Base-by-base conservation (phyloP, 2,888 invertebrate genomes). In the Agrenia bidenticulata region DNA sequence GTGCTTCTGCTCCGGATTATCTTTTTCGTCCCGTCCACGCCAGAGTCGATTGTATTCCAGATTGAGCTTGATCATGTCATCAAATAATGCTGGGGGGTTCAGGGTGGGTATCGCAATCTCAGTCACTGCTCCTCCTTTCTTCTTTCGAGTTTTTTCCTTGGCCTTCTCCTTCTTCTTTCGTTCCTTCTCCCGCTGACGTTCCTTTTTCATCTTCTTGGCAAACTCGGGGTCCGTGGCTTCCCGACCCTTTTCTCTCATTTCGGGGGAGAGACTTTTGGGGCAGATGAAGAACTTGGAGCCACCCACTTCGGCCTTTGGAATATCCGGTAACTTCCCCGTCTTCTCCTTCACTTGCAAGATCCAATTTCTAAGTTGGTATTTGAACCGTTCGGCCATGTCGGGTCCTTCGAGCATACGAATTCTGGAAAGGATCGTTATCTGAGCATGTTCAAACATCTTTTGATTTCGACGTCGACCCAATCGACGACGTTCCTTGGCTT, bases 241-340 rank as follows among this genome's bases (percentile, higher is more conserved):
- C 54, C 17, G 37, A 39, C 17, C 58, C 24, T 15, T 62, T 21
- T 58, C 50, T 57, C 19, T 5, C 2, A 63, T 55, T 19, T 76
- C 73, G 2, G 56, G 57, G 0, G 66, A 23, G 13, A 69, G 24
- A 15, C 51, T 60, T 2, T 73, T 69, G 1, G 65, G 63, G 9
- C 89, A 90, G 73, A 94, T 88, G 80, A 95, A 87, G 68, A 89
- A 84, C 74, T 89, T 84, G 0, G 94, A 94, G 0, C 94, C 94
- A 7, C 94, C 94, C 75, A 90, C 88, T 77, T 96, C 95, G 1
- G 90, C 92, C 1, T 92, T 88, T 0, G 96, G 96, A 77, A 93
- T 88, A 74, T 95, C 94, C 0, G 97, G 96, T 77, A 96, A 88
- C 78, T 89, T 89, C 26, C 89, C 91, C 4, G 90, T 90, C 77